Evolutionary conservation across 23 tunicate genomes (phyloP), one percentile per base, ranked within the genome.

Genomic region (Phallusia fumigata): DNA sequence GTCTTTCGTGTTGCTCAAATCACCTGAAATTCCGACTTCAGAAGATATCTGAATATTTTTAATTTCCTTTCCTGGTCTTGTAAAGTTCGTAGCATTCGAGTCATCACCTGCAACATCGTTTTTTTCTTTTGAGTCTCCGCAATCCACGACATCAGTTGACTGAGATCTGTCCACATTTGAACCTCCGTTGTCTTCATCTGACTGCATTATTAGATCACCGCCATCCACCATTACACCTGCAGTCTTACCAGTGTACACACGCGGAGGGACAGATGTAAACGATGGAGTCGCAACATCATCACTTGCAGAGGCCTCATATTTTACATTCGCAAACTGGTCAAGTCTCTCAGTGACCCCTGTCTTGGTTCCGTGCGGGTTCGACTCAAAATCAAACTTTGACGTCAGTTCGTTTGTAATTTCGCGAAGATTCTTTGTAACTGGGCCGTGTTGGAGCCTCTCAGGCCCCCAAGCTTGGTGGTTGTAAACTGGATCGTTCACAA

Each of bases 391-490:
- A 13, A 28, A 51, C 19, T 79, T 31, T 16, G 34, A 30, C 2
- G 82, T 35, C 0, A 93, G 22, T 69, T 78, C 86, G 13, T 51
- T 31, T 12, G 35, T 76, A 11, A 94, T 73, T 44, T 94, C 95
- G 3, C 51, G 51, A 3, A 94, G 31, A 35, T 35, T 35, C 75
- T 79, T 89, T 0, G 86, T 76, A 24, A 85, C 80, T 12, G 86
- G 92, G 22, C 98, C 98, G 33, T 45, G 75, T 35, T 44, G 35
- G 64, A 89, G 89, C 73, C 98, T 77, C 30, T 83, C 90, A 22
- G 86, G 85, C 0, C 98, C 98, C 98, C 98, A 97, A 11, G 93
- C 91, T 1, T 86, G 79, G 79, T 89, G 86, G 78, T 97, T 97
- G 81, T 97, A 97, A 31, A 97, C 72, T 0, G 94, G 91, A 73